A percentile compares a stretch with the other conserved stretches of the same genome.
Evolutionary conservation across 2,797 vertebrate species (phyloP).

Genomic region (Phrynocephalus vlangalii): DNA sequence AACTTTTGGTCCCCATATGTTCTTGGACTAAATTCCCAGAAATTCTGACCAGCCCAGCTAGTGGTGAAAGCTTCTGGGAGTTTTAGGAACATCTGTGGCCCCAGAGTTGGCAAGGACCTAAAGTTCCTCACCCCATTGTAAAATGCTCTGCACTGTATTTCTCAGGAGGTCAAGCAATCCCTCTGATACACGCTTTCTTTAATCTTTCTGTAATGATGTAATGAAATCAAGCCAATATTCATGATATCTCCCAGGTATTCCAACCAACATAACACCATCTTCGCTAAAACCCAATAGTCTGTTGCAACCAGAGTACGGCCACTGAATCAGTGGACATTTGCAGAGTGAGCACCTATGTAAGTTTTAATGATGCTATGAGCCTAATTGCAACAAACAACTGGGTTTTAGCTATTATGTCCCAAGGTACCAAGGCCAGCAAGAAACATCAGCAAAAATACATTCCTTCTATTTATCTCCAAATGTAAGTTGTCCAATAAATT

Average conservation of each 20-base stretch:
- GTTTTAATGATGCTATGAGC: not conserved
- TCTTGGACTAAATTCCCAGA: no score
- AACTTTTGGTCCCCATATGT: no score
- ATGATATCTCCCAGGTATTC: not conserved
- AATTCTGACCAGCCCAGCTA: no score
- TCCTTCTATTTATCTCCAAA: not conserved
- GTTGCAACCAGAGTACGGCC: not conserved
- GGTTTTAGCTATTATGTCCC: not conserved
- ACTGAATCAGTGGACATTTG: not conserved
- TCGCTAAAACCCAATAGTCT: not conserved
- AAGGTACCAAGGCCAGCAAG: not conserved
- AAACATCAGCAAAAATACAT: not conserved
- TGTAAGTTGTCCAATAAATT: not conserved
- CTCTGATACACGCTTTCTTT: not conserved
- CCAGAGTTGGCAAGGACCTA: not conserved
- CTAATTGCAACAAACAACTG: not conserved
- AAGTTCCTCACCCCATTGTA: not conserved
- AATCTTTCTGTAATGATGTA: not conserved
- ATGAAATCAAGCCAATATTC: not conserved
- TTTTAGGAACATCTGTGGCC: no score
- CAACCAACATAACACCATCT: not conserved
- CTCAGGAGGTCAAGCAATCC: not conserved
- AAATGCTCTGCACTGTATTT: no score
- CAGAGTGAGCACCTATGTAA: not conserved
- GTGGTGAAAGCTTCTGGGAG: no score